Evolutionary conservation across 2,113 vertebrate species (phyloP).

Genomic region (Callipepla californica): DNA sequence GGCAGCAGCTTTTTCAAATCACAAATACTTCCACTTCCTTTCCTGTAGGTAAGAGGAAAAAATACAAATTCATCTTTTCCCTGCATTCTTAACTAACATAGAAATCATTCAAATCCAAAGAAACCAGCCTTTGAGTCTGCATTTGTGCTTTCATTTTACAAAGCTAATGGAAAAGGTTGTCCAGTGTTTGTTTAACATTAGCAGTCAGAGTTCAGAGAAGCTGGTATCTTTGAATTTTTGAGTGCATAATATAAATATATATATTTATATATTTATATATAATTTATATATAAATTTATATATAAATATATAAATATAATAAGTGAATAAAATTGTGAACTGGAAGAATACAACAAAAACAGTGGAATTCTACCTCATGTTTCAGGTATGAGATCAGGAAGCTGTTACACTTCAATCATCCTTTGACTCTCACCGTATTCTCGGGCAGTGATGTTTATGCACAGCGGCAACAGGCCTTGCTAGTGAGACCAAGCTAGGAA

Average conservation of each 20-base stretch:
- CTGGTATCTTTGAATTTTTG: neutral
- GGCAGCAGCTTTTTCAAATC: neutral
- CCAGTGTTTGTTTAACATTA: neutral
- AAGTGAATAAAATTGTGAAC: neutral
- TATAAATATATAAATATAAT: too few species aligned
- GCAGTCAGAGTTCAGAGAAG: neutral
- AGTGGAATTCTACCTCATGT: neutral
- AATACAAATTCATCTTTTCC: slow-evolving; percentile 29
- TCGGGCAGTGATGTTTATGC: neutral
- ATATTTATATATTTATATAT: too few species aligned
- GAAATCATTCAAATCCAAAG: neutral
- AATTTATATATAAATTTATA: too few species aligned
- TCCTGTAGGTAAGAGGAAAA: slow-evolving; percentile 32
- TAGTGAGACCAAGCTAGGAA: neutral
- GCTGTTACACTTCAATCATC: neutral
- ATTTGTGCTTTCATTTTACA: neutral
- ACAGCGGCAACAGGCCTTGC: rapidly evolving
- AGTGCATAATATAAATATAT: neutral
- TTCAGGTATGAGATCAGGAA: neutral
- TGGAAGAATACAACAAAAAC: neutral
- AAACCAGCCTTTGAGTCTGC: neutral
- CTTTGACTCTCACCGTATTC: neutral
- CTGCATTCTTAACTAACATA: neutral
- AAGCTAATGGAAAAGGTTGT: neutral
- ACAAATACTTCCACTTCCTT: slow-evolving; percentile 8